Conservation (phyloP, 2,888 invertebrate species). For the Eupithecia abbreviata region DNA sequence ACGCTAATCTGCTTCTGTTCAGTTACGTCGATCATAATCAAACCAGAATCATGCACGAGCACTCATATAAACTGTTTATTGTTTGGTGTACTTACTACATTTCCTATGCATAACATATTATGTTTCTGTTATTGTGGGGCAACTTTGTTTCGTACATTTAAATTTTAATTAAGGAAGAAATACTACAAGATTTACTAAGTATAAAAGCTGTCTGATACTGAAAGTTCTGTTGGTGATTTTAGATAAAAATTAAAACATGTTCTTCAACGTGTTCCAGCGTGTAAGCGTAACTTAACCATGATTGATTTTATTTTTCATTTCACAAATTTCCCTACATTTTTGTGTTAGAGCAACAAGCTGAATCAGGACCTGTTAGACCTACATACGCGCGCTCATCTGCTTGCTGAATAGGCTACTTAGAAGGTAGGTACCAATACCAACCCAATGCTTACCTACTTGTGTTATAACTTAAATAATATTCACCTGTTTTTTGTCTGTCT, state of each 20-base stretch:
- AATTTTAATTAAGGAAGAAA: background rate
- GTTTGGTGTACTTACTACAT: constrained; percentile 27
- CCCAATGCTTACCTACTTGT: too few species aligned
- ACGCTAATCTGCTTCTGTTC: constrained; percentile 54
- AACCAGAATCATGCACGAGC: constrained; percentile 47
- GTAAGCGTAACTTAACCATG: too few species aligned
- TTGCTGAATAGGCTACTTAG: too few species aligned
- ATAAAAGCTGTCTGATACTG: background rate
- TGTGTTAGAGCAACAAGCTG: too few species aligned
- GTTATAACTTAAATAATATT: too few species aligned
- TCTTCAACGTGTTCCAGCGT: background rate
- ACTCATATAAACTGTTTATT: constrained; percentile 37
- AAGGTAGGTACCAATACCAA: too few species aligned
- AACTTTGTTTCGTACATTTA: background rate
- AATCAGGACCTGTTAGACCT: too few species aligned
- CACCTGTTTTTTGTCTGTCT: too few species aligned
- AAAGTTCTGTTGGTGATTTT: background rate
- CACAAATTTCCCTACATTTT: too few species aligned
- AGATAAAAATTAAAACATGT: background rate
- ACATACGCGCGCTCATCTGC: too few species aligned
- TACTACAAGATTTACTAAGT: too few species aligned
- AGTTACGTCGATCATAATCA: constrained; percentile 58
- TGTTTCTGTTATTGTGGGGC: background rate
- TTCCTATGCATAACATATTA: constrained; percentile 16
- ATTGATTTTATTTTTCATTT: too few species aligned